phyloP scores from a whole-genome alignment of 2,888 invertebrate genomes.

The Stenichneumon culpator region DNA sequence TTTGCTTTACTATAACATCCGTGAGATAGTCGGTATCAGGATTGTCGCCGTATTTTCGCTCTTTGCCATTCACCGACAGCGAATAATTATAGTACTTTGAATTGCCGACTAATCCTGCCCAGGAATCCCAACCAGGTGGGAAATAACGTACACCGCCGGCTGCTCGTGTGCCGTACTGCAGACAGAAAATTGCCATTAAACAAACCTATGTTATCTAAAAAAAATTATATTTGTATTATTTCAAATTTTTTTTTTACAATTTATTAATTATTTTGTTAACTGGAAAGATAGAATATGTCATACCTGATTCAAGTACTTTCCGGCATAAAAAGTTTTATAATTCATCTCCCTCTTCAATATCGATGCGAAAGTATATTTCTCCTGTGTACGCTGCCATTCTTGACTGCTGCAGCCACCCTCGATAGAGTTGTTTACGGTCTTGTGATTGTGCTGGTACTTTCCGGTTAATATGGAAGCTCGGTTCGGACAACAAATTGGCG shows the following conservation, averaged over 20 bases:
- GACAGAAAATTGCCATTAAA: slow-evolving; percentile 36
- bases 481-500: slow-evolving; percentile 96
- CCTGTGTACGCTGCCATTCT: slow-evolving; percentile 89
- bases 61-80: slow-evolving; percentile 92
- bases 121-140: slow-evolving; percentile 95
- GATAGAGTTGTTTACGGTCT: slow-evolving; percentile 92
- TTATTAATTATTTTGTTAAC: not conserved
- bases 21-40: slow-evolving; percentile 90
- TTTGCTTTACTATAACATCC: slow-evolving; percentile 89
- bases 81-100: slow-evolving; percentile 97
- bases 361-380: slow-evolving; percentile 90
- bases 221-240: slow-evolving; percentile 23
- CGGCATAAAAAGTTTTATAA: slow-evolving; percentile 96
- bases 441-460: slow-evolving; percentile 93
- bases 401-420: slow-evolving; percentile 91
- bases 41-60: slow-evolving; percentile 87
- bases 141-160: slow-evolving; percentile 89
- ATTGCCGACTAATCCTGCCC: slow-evolving; percentile 96
- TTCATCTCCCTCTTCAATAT: slow-evolving; percentile 88
- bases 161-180: slow-evolving; percentile 88
- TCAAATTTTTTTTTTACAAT: too few relatives aligned
- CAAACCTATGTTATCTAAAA: not conserved
- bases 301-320: slow-evolving; percentile 97
- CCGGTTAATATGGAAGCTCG: slow-evolving; percentile 95
- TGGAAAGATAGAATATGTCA: not conserved